Percentiles rank a stretch among this genome's conserved stretches.
phyloP scores from a whole-genome alignment of 1,140 invertebrate species.

The Temnothorax curvispinosus region DNA sequence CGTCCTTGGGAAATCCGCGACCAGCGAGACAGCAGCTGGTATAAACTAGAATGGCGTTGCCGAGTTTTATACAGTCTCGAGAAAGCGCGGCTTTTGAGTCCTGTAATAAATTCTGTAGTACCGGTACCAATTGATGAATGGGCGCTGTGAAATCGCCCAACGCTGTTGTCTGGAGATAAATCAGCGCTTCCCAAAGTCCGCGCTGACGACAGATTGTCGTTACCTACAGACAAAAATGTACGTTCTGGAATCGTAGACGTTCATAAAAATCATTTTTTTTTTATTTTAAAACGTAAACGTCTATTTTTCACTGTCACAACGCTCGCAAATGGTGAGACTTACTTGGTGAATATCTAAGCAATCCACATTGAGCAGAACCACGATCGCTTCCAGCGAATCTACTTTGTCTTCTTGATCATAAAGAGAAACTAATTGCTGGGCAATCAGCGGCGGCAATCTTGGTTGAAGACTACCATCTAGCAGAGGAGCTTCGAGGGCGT shows the following conservation, averaged over 20 bases:
- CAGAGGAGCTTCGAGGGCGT: conserved; percentile 85
- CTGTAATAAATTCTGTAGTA: conserved; percentile 84
- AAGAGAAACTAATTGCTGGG: conserved; percentile 89
- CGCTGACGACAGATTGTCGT: conserved; percentile 92
- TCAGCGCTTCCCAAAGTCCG: conserved; percentile 94
- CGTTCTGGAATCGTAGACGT: not conserved
- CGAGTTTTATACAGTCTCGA: conserved; percentile 87
- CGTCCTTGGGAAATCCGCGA: conserved; percentile 94
- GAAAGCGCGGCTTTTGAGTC: conserved; percentile 76
- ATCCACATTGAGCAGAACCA: conserved; percentile 93
- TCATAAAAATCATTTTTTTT: not conserved
- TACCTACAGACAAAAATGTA: conserved; percentile 77
- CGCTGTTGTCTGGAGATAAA: conserved; percentile 95
- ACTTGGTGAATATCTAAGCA: conserved; percentile 96
- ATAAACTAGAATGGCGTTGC: conserved; percentile 97
- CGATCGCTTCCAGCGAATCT: conserved; percentile 91
- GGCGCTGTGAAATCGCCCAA: conserved; percentile 94
- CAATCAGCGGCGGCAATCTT: conserved; percentile 88
- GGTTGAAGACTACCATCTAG: conserved; percentile 85
- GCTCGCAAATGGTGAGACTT: conserved; percentile 28
- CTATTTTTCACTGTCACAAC: not conserved
- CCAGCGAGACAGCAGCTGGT: conserved; percentile 97
- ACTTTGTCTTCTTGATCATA: conserved; percentile 86
- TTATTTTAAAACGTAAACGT: not conserved
- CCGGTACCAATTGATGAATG: conserved; percentile 91